Evolutionary conservation across 35 echinoderm and acorn worm species (phyloP).

Genomic region (Apostichopus japonicus): DNA sequence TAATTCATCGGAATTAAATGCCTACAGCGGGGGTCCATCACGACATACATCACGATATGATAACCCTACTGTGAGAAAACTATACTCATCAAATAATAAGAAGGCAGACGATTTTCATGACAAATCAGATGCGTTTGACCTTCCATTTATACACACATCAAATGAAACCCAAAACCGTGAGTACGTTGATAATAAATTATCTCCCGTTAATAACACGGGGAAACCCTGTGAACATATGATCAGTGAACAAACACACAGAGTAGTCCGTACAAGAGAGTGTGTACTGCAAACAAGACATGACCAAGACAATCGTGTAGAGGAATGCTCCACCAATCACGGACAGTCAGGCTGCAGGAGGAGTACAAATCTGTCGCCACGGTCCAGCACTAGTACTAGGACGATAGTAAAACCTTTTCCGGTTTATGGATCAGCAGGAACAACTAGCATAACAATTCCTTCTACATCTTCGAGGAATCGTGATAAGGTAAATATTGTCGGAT

Average conservation of each 20-base stretch:
- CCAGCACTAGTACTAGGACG: not conserved
- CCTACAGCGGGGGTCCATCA: not conserved
- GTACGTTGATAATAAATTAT: conserved; percentile 52
- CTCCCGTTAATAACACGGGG: conserved; percentile 52
- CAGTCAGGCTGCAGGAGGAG: not conserved
- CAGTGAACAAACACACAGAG: conserved; percentile 38
- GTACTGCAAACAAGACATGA: conserved; percentile 49
- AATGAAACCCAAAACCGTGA: conserved; percentile 27
- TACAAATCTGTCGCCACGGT: conserved; percentile 36
- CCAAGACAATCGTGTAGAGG: conserved; percentile 26
- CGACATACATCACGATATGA: not conserved
- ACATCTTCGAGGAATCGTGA: conserved; percentile 27
- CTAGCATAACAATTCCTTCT: not conserved
- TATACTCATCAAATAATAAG: not conserved
- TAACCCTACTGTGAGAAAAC: not conserved
- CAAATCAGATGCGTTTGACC: conserved; percentile 54
- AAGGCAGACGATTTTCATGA: conserved; percentile 19
- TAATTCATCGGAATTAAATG: not conserved
- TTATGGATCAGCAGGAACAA: conserved; percentile 33
- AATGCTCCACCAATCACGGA: conserved; percentile 35
- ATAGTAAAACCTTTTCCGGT: conserved; percentile 46
- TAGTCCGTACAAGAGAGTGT: not conserved
- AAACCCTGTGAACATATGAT: conserved; percentile 52
- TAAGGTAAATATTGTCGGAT: conserved; percentile 60
- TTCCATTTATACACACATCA: conserved; percentile 46